Conservation (phyloP, 2,888 invertebrate species). For the Drosophila kanekoi region DNA sequence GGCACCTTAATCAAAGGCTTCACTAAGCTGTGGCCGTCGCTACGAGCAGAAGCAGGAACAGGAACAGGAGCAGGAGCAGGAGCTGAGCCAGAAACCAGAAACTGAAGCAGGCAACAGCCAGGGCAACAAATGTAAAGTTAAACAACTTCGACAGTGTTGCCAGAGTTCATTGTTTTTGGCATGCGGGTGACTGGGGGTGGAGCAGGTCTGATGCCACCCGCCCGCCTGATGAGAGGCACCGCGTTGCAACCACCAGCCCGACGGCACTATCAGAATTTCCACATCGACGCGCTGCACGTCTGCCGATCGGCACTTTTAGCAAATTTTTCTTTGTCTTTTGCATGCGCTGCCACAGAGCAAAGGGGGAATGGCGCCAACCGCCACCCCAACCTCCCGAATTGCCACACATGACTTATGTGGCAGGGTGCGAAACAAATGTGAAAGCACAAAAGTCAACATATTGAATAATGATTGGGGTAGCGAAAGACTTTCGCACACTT, state of each 20-base stretch:
- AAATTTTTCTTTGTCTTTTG: conserved; percentile 76
- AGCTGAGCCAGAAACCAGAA: conserved; percentile 11
- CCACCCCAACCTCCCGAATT: conserved; percentile 5
- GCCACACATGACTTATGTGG: conserved; percentile 72
- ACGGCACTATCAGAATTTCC: conserved; percentile 73
- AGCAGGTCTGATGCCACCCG: background rate
- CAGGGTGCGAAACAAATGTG: conserved; percentile 69
- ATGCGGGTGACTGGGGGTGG: conserved; percentile 37
- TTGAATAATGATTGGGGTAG: conserved; percentile 78
- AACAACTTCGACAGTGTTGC: conserved; percentile 72
- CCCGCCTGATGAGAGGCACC: background rate
- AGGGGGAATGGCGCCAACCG: conserved; percentile 8
- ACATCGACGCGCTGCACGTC: conserved; percentile 72
- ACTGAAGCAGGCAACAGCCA: conserved; percentile 29
- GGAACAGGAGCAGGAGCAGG: conserved; percentile 2
- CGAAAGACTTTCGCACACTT: conserved; percentile 56
- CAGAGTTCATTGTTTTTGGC: conserved; percentile 69
- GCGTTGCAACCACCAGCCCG: conserved; percentile 14
- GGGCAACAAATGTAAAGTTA: conserved; percentile 75
- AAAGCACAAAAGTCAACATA: conserved; percentile 81
- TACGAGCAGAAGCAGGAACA: background rate
- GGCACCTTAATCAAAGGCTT: conserved; percentile 68
- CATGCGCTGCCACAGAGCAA: conserved; percentile 43
- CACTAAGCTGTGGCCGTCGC: conserved; percentile 60
- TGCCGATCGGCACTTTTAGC: conserved; percentile 42